Base-by-base conservation (phyloP, 2,888 invertebrate genomes). In the Micoletzkya japonica region DNA sequence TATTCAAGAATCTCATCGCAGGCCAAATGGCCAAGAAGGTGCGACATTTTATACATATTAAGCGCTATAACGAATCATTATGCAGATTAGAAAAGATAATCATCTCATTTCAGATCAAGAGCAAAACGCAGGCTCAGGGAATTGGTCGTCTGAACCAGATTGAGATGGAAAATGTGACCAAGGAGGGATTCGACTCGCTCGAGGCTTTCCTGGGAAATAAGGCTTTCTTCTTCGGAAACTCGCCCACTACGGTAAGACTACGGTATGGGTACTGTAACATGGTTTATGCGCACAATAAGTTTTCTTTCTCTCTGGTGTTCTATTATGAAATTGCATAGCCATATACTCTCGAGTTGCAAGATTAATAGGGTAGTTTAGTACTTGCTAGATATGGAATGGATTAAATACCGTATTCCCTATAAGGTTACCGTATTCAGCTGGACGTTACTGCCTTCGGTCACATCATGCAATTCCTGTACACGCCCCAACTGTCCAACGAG, bases 121-220 rank as follows among this genome's bases (percentile, higher is more conserved):
- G 57, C 28, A 39, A 10, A 7, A 10, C 57, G 39, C 37, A 70
- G 54, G 72, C 74, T 10, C 87, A 87, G 50, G 87, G 87, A 14
- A 86, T 86, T 26, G 87, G 87, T 2, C 77, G 86, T 6, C 86
- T 86, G 75, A 77, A 82, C 1, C 73, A 74, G 26, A 73, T 78
- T 6, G 87, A 87, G 72, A 83, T 68, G 14, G 68, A 68, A 36
- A 49, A 56, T 39, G 44, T 58, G 30, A 28, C 68, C 30, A 58
- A 68, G 44, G 49, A 68, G 4, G 52, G 32, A 32, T 58, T 68
- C 44, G 58, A 58, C 34, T 20, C 68, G 17, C 68, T 68, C 1
- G 68, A 68, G 58, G n/a, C 30, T 10, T 58, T 68, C 49, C 50
- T 68, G 44, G 68, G 39, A 14, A 30, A 24, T 26, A 57, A 58